These are phyloP conservation scores for Pipistrellus pygmaeus DNA, from an alignment of 2,797 vertebrate genomes.

Conservation along the genomic window DNA sequence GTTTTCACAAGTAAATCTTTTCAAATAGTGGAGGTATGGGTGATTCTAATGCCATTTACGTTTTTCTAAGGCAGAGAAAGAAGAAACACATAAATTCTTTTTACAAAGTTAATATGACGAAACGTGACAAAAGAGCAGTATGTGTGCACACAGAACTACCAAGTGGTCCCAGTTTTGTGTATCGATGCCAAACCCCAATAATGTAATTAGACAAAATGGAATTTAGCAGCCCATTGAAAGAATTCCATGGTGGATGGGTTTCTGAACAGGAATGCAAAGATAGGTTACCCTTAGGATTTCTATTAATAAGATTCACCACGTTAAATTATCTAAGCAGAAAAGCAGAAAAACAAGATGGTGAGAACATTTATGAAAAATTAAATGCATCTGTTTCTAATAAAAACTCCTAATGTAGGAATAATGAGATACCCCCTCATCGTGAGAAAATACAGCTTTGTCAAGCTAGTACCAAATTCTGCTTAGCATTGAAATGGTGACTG, in stretches of 20 bases:
- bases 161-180: neutral
- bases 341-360: slow-evolving; percentile 60
- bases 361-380: slow-evolving; percentile 63
- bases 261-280: neutral
- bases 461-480: slow-evolving; percentile 56
- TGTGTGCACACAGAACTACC: neutral
- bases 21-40: neutral
- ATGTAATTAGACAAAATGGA: neutral
- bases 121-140: neutral
- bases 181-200: neutral
- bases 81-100: neutral
- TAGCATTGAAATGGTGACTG: neutral
- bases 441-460: slow-evolving; percentile 48
- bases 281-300: slow-evolving; percentile 64
- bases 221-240: neutral
- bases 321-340: slow-evolving; percentile 50
- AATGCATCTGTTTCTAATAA: slow-evolving; percentile 46
- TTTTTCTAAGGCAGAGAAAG: slow-evolving; percentile 19
- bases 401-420: slow-evolving; percentile 53
- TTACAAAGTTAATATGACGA: neutral
- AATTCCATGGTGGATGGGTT: neutral
- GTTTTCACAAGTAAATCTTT: slow-evolving; percentile 54
- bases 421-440: neutral
- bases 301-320: slow-evolving; percentile 30
- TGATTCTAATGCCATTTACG: neutral